Percentiles rank a stretch among this genome's conserved stretches.
Conservation (phyloP, 2,797 vertebrate genomes). For the Falco berigora region DNA sequence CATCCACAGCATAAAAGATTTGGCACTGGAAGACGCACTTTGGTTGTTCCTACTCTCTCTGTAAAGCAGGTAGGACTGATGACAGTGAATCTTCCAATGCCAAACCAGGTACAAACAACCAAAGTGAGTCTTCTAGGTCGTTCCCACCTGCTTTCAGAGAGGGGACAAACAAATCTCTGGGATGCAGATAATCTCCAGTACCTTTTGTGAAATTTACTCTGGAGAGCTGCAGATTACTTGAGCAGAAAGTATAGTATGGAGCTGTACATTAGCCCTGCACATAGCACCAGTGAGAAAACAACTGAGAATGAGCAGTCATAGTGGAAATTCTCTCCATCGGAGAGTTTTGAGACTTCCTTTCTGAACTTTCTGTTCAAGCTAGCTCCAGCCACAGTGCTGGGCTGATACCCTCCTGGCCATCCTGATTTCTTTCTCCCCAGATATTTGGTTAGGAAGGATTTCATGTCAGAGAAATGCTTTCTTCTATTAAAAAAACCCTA, state of each 20-base stretch:
- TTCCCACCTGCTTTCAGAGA: background rate
- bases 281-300: background rate
- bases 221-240: background rate
- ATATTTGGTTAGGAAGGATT: background rate
- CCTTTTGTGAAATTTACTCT: background rate
- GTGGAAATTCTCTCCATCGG: background rate
- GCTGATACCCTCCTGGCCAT: background rate
- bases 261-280: background rate
- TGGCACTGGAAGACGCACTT: background rate
- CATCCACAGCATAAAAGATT: background rate
- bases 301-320: background rate
- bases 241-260: background rate
- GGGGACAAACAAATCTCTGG: background rate
- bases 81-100: background rate
- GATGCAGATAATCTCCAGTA: background rate
- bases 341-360: background rate
- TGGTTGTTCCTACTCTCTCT: background rate
- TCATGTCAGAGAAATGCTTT: background rate
- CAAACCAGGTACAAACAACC: background rate
- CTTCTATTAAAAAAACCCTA: background rate
- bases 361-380: background rate
- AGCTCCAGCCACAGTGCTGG: background rate
- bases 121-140: background rate
- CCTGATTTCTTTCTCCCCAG: background rate
- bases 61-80: background rate